phyloP scores from a whole-genome alignment of 2,888 invertebrate genomes.

The Drosophila engyochracea region DNA sequence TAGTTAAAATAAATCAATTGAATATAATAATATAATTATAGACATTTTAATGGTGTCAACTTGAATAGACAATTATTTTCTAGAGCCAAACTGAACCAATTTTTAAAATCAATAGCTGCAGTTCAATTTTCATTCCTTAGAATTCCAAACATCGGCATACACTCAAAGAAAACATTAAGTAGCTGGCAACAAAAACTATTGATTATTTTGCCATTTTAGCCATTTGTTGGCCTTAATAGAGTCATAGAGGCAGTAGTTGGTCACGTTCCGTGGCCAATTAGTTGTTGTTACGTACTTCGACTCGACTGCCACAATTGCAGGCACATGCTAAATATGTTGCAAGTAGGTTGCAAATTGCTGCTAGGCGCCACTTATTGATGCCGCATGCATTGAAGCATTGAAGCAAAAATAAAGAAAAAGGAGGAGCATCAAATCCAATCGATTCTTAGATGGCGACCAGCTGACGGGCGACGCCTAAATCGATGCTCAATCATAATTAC shows the following conservation, averaged over 20 bases:
- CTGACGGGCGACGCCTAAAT: slow-evolving; percentile 18
- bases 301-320: slow-evolving; percentile 15
- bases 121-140: neutral
- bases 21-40: neutral
- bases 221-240: neutral
- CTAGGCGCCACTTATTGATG: slow-evolving; percentile 32
- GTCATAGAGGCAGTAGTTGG: neutral
- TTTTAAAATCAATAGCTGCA: neutral
- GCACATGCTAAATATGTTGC: slow-evolving; percentile 20
- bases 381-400: neutral
- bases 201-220: neutral
- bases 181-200: neutral
- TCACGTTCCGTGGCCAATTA: slow-evolving; percentile 17
- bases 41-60: neutral
- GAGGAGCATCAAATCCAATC: slow-evolving; percentile 2
- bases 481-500: slow-evolving; percentile 5
- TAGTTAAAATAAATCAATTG: neutral
- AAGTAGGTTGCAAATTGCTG: slow-evolving; percentile 27
- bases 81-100: neutral
- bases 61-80: neutral
- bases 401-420: neutral
- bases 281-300: slow-evolving; percentile 18
- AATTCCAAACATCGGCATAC: neutral
- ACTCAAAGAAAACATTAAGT: neutral
- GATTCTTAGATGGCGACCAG: slow-evolving; percentile 10